Evolutionary conservation across 1,140 invertebrate species (phyloP).

Genomic region (Leguminivora glycinivorella): DNA sequence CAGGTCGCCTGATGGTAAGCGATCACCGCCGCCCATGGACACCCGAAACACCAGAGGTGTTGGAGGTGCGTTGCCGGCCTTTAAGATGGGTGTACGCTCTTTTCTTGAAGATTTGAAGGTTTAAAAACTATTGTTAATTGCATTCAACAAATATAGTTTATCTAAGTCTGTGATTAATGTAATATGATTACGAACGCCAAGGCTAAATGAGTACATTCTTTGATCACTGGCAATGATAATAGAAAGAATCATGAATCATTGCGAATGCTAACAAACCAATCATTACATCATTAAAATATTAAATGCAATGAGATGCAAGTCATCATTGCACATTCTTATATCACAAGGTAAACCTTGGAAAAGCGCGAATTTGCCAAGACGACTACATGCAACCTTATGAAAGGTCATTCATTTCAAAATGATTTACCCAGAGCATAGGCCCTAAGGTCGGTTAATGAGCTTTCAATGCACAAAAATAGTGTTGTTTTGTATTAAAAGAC

Average conservation of each 20-base stretch:
- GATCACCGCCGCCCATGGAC: too few relatives aligned
- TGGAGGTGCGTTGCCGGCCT: too few relatives aligned
- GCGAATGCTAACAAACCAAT: slow-evolving; percentile 18
- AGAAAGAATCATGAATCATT: slow-evolving; percentile 18
- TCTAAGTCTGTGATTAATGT: not conserved
- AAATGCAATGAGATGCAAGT: slow-evolving; percentile 11
- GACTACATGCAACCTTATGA: not conserved
- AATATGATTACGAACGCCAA: not conserved
- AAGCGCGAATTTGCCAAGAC: not conserved
- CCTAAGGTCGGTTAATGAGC: not conserved
- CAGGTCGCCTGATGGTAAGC: too few relatives aligned
- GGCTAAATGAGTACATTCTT: not conserved
- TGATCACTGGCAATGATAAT: not conserved
- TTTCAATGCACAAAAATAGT: not conserved
- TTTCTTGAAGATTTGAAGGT: too few relatives aligned
- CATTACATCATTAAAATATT: slow-evolving; percentile 10
- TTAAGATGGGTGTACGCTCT: too few relatives aligned
- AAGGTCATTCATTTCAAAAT: not conserved
- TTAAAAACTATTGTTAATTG: too few relatives aligned
- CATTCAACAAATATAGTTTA: not conserved
- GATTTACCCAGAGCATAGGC: not conserved
- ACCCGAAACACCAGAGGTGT: too few relatives aligned
- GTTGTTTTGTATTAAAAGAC: not conserved
- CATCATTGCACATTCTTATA: not conserved
- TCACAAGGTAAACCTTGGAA: slow-evolving; percentile 5